Conservation (phyloP, 2,888 invertebrate genomes). For the Orthosia gothica region DNA sequence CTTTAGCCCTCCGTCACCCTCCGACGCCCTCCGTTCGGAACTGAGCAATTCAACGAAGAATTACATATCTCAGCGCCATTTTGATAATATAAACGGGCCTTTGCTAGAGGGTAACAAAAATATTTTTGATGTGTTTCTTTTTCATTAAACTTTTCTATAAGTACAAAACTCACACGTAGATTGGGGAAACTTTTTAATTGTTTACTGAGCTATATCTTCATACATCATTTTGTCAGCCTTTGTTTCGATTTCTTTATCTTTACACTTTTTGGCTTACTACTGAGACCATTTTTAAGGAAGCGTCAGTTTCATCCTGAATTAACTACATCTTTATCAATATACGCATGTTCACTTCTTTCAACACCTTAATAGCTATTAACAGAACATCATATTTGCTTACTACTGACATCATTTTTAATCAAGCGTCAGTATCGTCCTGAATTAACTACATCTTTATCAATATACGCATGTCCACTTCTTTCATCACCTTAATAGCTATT, state of each 20-base stretch:
- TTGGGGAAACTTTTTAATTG: neutral
- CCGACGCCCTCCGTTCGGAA: constrained; percentile 54
- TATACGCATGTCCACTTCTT: neutral
- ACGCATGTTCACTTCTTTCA: neutral
- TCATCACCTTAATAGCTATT: neutral
- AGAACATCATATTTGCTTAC: neutral
- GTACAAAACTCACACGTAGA: neutral
- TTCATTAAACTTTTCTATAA: neutral
- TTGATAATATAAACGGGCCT: constrained; percentile 48
- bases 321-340: neutral
- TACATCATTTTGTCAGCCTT: neutral
- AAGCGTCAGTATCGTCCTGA: neutral
- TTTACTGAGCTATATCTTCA: neutral
- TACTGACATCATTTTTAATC: neutral
- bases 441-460: neutral
- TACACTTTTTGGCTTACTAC: neutral
- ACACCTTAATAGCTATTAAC: neutral
- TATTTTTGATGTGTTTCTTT: neutral
- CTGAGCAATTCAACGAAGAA: constrained; percentile 63
- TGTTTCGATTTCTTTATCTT: neutral
- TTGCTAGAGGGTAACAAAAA: constrained; percentile 16
- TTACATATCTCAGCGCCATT: constrained; percentile 65
- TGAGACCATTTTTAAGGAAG: neutral
- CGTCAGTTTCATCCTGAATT: neutral
- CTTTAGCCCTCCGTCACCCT: constrained; percentile 52